A percentile compares a stretch with the other conserved stretches of the same genome.
phyloP scores from a whole-genome alignment of 2,797 vertebrate species.

The Peromyscus melanophrys region DNA sequence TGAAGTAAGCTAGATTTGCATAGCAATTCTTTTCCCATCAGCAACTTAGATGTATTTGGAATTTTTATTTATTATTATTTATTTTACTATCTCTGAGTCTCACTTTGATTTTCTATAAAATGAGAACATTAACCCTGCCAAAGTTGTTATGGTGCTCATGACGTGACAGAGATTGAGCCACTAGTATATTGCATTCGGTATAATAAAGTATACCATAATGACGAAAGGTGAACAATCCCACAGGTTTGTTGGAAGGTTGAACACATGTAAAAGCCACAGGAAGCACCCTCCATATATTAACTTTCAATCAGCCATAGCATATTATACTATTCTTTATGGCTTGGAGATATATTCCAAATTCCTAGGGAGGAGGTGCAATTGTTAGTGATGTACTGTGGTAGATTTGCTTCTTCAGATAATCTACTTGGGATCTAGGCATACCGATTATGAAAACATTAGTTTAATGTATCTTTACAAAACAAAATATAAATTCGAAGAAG shows the following conservation, averaged over 20 bases:
- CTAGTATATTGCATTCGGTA: not conserved
- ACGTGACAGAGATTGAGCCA: not conserved
- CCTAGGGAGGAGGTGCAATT: not conserved
- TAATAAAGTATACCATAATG: not conserved
- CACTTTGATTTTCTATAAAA: slow-evolving; percentile 29
- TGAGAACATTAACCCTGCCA: not conserved
- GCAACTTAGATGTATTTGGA: not conserved
- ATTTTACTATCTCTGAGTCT: not conserved
- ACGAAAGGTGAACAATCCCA: not conserved
- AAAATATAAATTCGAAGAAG: not conserved
- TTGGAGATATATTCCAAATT: slow-evolving; percentile 23
- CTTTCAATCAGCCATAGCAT: not conserved
- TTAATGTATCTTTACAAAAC: slow-evolving; percentile 40
- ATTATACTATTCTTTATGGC: not conserved
- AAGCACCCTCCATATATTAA: not conserved
- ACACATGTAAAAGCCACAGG: not conserved
- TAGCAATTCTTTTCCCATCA: not conserved
- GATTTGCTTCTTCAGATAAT: not conserved
- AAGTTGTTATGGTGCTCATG: not conserved
- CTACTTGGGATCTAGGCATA: not conserved
- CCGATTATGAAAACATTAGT: not conserved
- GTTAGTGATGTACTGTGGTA: not conserved
- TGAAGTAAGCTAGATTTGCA: not conserved
- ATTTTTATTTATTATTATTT: not conserved
- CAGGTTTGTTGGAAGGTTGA: not conserved